These are phyloP conservation scores for Austrofundulus limnaeus DNA, from an alignment of 2,113 vertebrate genomes.

Conservation along the genomic window DNA sequence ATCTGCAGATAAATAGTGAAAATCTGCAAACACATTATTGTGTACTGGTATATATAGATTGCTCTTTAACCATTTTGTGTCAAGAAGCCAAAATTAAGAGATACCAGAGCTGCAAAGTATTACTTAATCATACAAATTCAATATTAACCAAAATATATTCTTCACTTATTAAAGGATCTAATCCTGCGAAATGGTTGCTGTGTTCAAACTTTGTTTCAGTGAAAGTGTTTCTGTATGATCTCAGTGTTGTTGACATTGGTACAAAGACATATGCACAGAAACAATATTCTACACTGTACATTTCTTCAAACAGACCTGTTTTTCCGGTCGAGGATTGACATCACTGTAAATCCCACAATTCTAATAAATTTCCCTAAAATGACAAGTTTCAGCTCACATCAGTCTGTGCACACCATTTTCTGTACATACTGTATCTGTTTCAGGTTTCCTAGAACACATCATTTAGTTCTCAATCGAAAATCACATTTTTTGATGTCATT, in stretches of 20 bases:
- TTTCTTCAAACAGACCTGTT: background rate
- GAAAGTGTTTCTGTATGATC: background rate
- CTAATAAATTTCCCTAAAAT: background rate
- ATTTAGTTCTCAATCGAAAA: slow-evolving; percentile 72
- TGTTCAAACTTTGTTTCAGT: background rate
- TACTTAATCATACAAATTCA: background rate
- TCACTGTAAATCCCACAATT: background rate
- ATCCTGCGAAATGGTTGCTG: background rate
- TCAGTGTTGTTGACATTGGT: background rate
- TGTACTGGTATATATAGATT: too few species aligned
- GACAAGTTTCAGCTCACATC: slow-evolving; percentile 2
- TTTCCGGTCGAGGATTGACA: slow-evolving; percentile 4
- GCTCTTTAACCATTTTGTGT: too few species aligned
- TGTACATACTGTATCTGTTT: slow-evolving; percentile 74
- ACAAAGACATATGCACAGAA: background rate
- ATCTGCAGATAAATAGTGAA: background rate
- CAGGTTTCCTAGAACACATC: slow-evolving; percentile 68
- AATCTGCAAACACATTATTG: background rate
- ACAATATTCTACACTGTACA: background rate
- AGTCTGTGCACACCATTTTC: slow-evolving; percentile 64
- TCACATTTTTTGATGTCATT: slow-evolving; percentile 65
- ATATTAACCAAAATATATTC: background rate
- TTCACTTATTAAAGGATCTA: background rate
- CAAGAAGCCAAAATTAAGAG: too few species aligned
- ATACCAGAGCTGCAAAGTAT: too few species aligned